These are phyloP conservation scores for Drosophila testacea DNA, from an alignment of 2,888 invertebrate species.

Conservation along the genomic window DNA sequence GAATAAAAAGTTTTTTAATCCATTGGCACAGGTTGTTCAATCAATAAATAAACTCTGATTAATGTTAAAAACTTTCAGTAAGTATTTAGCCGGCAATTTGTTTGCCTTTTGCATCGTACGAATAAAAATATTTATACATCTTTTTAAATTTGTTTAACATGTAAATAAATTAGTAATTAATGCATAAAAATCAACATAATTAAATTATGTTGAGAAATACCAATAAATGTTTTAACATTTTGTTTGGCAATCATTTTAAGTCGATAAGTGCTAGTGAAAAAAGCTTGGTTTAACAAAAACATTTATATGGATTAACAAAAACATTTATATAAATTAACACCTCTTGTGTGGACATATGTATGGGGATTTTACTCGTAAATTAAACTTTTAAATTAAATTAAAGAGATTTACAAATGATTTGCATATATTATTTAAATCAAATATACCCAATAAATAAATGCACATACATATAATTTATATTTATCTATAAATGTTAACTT, in stretches of 20 bases:
- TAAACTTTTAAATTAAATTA: conserved; percentile 60
- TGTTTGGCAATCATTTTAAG: conserved; percentile 34
- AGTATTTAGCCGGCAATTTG: conserved; percentile 25
- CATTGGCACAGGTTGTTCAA: conserved; percentile 15
- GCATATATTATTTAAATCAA: conserved; percentile 15
- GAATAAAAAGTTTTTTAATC: conserved; percentile 21
- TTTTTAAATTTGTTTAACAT: conserved; percentile 15
- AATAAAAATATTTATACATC: conserved; percentile 17
- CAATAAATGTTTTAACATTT: conserved; percentile 36
- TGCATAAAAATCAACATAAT: conserved; percentile 69
- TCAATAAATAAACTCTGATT: conserved; percentile 36
- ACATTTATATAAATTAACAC: conserved; percentile 63
- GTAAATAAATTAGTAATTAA: conserved; percentile 65
- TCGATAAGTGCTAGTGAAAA: conserved; percentile 26
- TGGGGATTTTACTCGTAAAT: conserved; percentile 32
- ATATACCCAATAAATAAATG: background rate
- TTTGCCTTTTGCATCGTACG: conserved; percentile 6
- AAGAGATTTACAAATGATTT: conserved; percentile 53
- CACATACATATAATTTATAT: conserved; percentile 7
- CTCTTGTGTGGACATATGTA: conserved; percentile 23
- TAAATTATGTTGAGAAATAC: conserved; percentile 47
- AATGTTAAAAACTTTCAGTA: conserved; percentile 20
- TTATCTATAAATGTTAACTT: conserved; percentile 48
- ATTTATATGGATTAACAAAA: conserved; percentile 32
- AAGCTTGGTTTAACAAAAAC: background rate